Percentiles rank a stretch among this genome's conserved stretches.
Evolutionary conservation across 2,888 invertebrate species (phyloP).

Genomic region (Cybosia mesomella): DNA sequence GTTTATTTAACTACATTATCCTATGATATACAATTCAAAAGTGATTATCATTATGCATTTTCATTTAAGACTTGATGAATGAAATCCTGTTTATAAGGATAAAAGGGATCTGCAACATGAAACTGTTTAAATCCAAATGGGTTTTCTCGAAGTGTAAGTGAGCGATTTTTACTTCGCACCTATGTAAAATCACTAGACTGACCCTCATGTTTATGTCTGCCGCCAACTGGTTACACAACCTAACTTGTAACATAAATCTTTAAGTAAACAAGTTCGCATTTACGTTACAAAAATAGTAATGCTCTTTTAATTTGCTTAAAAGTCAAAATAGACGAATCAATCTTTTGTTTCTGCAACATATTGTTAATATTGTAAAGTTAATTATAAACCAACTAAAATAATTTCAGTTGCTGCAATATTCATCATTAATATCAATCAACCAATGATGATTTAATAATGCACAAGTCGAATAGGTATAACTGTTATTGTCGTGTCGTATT

Average conservation of each 20-base stretch:
- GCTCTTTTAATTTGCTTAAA: constrained; percentile 6
- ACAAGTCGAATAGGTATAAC: background rate
- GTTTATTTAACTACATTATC: constrained; percentile 31
- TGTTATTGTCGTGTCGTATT: background rate
- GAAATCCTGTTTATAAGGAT: constrained; percentile 25
- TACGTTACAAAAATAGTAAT: background rate
- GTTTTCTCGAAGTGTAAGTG: constrained; percentile 10
- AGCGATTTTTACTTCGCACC: constrained; percentile 10
- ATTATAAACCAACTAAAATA: background rate
- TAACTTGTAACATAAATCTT: constrained; percentile 57
- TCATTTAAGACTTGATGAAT: constrained; percentile 3
- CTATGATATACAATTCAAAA: constrained; percentile 16
- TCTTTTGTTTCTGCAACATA: background rate
- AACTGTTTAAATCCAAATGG: constrained; percentile 18
- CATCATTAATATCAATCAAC: background rate
- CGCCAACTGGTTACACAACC: constrained; percentile 71
- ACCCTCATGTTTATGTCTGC: constrained; percentile 58
- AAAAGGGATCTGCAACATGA: constrained; percentile 19
- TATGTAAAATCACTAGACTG: constrained; percentile 34
- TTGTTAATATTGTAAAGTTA: background rate
- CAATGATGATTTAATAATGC: background rate
- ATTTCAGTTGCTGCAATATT: background rate
- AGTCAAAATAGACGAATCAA: background rate
- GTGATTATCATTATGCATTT: constrained; percentile 16
- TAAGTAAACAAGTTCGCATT: constrained; percentile 57